Base-by-base conservation (phyloP, 2,113 vertebrate genomes). In the Lanius ludovicianus region DNA sequence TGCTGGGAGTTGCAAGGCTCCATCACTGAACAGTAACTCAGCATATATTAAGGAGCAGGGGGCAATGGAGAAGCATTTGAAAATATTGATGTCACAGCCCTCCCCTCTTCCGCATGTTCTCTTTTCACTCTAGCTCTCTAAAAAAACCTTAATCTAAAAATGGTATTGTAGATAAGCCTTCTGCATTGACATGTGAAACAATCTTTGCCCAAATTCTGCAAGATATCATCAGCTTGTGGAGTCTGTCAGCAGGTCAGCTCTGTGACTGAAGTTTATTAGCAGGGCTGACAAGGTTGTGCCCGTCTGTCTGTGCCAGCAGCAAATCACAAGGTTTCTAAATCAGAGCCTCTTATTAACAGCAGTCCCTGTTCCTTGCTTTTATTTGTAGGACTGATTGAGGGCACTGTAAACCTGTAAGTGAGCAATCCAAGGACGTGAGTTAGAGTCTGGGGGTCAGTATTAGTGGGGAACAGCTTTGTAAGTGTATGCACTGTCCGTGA, bases 321-420 rank as follows among this genome's bases (percentile, higher is more conserved):
- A 88, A 59, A 95, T 83, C 94, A 93, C 81, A 69, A 50, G 46
- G 47, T 75, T 92, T 64, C 80, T 85, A 68, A 93, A 69, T 91
- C 94, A 91, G 68, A 93, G 24, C 7, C 41, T 91, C 85, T 65
- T 91, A 76, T 85, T 81, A 89, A 68, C 80, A 95, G 12, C 88
- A 87, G 67, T 17, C 60, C 35, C 49, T 41, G 30, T 50, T 89
- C 62, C 65, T 55, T 87, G 80, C 65, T 92, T 94, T 94, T 62
- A 84, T 96, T 93, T 93, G 91, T 81, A 83, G 83, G 83, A 47
- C 81, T 95, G 93, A 85, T 74, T 77, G 80, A 95, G 94, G 93
- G 91, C 91, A 91, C 31, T 56, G 70, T 73, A 92, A 93, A 92
- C 81, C 77, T 82, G 49, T 55, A 87, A 92, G 81, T n/a, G 86